Base-by-base conservation (phyloP, 2,113 vertebrate species). In the Corynorhinus townsendii region DNA sequence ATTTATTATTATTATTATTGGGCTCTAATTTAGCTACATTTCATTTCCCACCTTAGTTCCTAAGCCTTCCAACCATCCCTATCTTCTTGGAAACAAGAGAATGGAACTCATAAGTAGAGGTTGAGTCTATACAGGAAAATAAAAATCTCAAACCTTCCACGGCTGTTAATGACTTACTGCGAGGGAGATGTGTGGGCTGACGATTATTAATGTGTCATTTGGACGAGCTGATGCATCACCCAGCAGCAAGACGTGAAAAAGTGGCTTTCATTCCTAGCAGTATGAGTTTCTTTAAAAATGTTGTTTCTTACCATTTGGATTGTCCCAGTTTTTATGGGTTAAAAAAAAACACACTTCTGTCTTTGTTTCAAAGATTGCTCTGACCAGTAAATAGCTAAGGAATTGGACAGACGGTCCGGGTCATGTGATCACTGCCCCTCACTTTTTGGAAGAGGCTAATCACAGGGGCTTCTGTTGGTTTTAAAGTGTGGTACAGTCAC, bases 291-390 rank as follows among this genome's bases (percentile, higher is more conserved):
- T 54, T 85, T 95, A 22, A 17, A 43, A 76, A 66, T 19, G 4
- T 69, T 7, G 49, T 90, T 90, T 43, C 68, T 54, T 24, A 7
- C 11, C 43, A 28, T 86, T 92, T 96, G 90, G 35, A 76, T 94
- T 6, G 83, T 33, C 69, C 20, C 4, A 22, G 72, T 93, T 90
- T 97, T 89, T 24, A 82, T 86, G 62, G 24, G 7, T 89, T 56
- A 1, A 87, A 38, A 66, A 45, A 66, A 73, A 43, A 64, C 38
- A 72, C 35, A 8, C 17, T 64, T n/a, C 35, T 8, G 12, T 89
- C n/a, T 95, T 95, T 82, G 38, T 90, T 95, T 91, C 17, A 90
- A 85, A 90, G 49, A 33, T 82, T 90, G 15, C 9, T 47, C 73
- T 43, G 38, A 91, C 68, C 3, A 56, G 43, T 54, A 64, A 87